Percentiles rank a stretch among this genome's conserved stretches.
Conservation (phyloP, 1,140 invertebrate species). For the Leptonema lineaticorne region DNA sequence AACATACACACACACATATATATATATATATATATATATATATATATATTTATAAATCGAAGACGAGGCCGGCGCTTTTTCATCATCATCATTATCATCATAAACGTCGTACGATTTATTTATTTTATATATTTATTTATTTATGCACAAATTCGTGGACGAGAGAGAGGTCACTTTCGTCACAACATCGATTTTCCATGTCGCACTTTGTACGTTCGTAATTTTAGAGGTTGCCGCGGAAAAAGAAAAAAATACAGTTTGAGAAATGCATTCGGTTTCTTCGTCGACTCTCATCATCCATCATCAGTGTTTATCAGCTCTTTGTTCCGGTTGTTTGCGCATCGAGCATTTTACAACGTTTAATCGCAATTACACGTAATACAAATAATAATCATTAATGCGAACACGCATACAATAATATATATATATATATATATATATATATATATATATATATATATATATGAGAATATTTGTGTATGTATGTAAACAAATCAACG, state of each 20-base stretch:
- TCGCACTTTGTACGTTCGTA: no score
- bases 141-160: no score
- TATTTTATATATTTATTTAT: no score
- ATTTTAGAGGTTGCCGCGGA: no score
- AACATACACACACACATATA: no score
- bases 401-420: not conserved
- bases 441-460: not conserved
- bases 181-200: no score
- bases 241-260: not conserved
- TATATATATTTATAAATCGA: not conserved
- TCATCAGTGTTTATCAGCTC: not conserved
- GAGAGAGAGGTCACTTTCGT: no score
- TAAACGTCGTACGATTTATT: no score
- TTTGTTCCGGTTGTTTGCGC: not conserved
- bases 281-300: not conserved
- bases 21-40: not conserved
- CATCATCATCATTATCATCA: no score
- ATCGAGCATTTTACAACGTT: not conserved
- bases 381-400: no score
- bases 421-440: not conserved
- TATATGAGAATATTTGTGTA: not conserved
- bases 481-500: no score
- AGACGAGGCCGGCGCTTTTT: not conserved
- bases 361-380: not conserved
- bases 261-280: not conserved